These are phyloP conservation scores for Vombatus ursinus DNA, from an alignment of 2,113 vertebrate species.

Conservation along the genomic window DNA sequence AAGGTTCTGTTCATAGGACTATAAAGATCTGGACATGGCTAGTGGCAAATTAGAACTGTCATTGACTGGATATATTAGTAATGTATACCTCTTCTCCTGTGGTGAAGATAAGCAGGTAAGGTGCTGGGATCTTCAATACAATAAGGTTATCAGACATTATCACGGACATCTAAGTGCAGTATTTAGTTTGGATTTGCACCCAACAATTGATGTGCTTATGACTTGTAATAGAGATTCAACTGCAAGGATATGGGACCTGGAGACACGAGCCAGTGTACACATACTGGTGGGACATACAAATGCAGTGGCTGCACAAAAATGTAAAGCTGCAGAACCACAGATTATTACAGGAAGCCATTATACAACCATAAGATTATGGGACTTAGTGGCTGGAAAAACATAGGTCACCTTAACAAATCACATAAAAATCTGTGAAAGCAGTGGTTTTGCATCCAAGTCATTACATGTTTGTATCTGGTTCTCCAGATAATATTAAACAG, in stretches of 20 bases:
- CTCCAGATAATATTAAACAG: constrained; percentile 91
- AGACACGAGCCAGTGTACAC: constrained; percentile 97
- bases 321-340: constrained; percentile 96
- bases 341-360: constrained; percentile 93
- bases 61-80: too few species aligned
- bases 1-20: constrained; percentile 85
- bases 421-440: constrained; percentile 95
- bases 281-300: constrained; percentile 96
- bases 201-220: constrained; percentile 96
- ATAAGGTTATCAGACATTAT: too few species aligned
- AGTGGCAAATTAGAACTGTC: too few species aligned
- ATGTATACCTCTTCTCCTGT: too few species aligned
- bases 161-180: too few species aligned
- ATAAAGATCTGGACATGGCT: too few species aligned
- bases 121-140: too few species aligned
- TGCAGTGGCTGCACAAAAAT: constrained; percentile 96
- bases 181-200: constrained; percentile 91
- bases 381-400: constrained; percentile 84
- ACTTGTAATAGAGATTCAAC: constrained; percentile 98
- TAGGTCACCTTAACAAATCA: constrained; percentile 97
- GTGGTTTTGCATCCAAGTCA: constrained; percentile 95
- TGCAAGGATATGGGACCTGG: constrained; percentile 97
- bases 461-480: constrained; percentile 98
- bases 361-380: background rate
- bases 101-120: too few species aligned